Evolutionary conservation across 2,113 vertebrate genomes (phyloP).

Genomic region (Poecilia latipinna): DNA sequence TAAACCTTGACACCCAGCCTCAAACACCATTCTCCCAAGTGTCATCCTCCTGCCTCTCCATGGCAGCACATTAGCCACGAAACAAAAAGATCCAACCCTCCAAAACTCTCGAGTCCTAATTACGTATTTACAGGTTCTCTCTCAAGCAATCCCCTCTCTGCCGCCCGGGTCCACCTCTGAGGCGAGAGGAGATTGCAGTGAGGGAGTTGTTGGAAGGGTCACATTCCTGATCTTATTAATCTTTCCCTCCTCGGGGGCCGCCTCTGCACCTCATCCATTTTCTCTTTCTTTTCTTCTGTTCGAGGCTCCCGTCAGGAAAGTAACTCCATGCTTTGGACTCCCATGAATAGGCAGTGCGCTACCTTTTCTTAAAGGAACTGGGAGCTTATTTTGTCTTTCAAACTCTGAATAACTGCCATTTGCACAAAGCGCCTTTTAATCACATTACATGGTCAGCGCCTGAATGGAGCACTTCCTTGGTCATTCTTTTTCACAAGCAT

Average conservation of each 20-base stretch:
- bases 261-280: conserved; percentile 43
- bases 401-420: conserved; percentile 70
- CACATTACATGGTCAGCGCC: conserved; percentile 67
- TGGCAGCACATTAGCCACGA: conserved; percentile 37
- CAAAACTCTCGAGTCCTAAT: conserved; percentile 60
- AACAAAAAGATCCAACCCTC: conserved; percentile 54
- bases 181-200: conserved; percentile 28
- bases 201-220: conserved; percentile 48
- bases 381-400: conserved; percentile 68
- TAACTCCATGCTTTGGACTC: conserved; percentile 50
- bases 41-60: conserved; percentile 39
- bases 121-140: conserved; percentile 69
- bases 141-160: conserved; percentile 27
- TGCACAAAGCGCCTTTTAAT: conserved; percentile 76
- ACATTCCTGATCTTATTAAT: conserved; percentile 71
- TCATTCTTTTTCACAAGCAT: conserved; percentile 56
- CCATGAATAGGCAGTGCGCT: conserved; percentile 53
- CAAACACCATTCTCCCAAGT: conserved; percentile 47
- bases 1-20: conserved; percentile 62
- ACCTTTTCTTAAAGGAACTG: conserved; percentile 60
- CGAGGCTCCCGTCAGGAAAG: conserved; percentile 54
- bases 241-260: conserved; percentile 46
- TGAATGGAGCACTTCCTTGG: conserved; percentile 68
- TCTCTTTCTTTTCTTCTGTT: conserved; percentile 42
- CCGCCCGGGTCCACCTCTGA: conserved; percentile 18